phyloP scores from a whole-genome alignment of 2,888 invertebrate species.

The Tenthredo amoena region DNA sequence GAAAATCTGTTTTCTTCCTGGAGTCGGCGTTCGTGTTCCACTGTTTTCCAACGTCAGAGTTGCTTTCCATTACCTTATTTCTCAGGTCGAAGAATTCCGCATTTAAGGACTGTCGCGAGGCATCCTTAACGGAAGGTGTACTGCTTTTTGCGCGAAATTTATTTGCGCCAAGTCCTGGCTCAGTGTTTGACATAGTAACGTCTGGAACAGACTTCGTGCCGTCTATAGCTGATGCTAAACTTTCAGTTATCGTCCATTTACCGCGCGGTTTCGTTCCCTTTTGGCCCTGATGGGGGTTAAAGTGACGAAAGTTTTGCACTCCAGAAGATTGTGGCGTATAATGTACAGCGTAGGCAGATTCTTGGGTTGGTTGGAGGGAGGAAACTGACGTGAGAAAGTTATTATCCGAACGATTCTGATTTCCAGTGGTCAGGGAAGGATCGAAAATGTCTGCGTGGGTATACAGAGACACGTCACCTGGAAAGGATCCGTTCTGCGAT shows the following conservation, averaged over 20 bases:
- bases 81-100: constrained; percentile 69
- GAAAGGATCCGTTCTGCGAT: constrained; percentile 67
- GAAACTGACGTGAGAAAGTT: constrained; percentile 40
- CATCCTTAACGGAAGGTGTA: constrained; percentile 53
- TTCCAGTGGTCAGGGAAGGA: constrained; percentile 48
- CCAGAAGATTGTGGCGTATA: constrained; percentile 54
- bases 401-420: constrained; percentile 38
- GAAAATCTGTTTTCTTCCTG: constrained; percentile 15
- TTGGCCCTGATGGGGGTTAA: constrained; percentile 57
- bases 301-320: constrained; percentile 59
- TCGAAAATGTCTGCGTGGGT: constrained; percentile 65
- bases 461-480: constrained; percentile 73
- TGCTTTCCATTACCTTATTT: constrained; percentile 68
- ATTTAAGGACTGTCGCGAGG: constrained; percentile 67
- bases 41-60: constrained; percentile 36
- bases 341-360: constrained; percentile 53
- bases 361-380: constrained; percentile 52
- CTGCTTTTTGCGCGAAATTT: constrained; percentile 61
- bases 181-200: constrained; percentile 57
- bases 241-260: constrained; percentile 74
- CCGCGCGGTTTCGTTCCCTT: constrained; percentile 71
- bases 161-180: constrained; percentile 52
- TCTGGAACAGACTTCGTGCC: constrained; percentile 60
- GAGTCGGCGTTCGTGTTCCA: constrained; percentile 36
- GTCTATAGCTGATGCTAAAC: constrained; percentile 61